phyloP scores from a whole-genome alignment of 2,113 vertebrate genomes.

The Nettapus auritus region DNA sequence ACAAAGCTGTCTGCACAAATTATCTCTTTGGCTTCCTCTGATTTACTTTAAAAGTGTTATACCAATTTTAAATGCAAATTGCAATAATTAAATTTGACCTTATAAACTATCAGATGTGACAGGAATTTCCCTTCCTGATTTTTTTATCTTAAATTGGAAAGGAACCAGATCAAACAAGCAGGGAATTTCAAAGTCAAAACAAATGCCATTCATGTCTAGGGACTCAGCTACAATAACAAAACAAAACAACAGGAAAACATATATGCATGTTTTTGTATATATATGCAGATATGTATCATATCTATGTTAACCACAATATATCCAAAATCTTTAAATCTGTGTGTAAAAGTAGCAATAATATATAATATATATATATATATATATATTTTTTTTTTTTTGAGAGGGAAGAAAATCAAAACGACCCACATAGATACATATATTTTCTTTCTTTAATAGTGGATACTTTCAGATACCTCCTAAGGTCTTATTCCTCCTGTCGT shows the following conservation, averaged over 20 bases:
- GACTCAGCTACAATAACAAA: conserved; percentile 1
- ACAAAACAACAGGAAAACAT: background rate
- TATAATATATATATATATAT: too few relatives aligned
- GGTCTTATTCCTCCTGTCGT: conserved; percentile 79
- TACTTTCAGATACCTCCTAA: conserved; percentile 78
- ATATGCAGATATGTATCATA: background rate
- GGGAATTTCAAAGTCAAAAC: conserved; percentile 67
- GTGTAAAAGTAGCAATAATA: conserved; percentile 54
- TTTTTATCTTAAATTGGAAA: conserved; percentile 62
- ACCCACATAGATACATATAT: conserved; percentile 22
- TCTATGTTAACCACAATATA: conserved; percentile 49
- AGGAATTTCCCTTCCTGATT: conserved; percentile 58
- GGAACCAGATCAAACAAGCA: conserved; percentile 62
- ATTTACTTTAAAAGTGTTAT: conserved; percentile 36
- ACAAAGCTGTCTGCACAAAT: conserved; percentile 37
- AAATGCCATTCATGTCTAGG: conserved; percentile 42
- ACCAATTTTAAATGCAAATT: conserved; percentile 61
- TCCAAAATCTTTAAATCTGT: conserved; percentile 62
- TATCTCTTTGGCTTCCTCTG: conserved; percentile 41
- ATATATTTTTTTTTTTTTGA: background rate
- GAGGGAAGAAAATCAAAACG: conserved; percentile 61
- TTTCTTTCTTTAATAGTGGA: conserved; percentile 77
- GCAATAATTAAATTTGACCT: conserved; percentile 67
- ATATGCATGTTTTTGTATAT: background rate
- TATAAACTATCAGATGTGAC: conserved; percentile 55